phyloP scores from a whole-genome alignment of 2,888 invertebrate genomes.

The Leucoma salicis region DNA sequence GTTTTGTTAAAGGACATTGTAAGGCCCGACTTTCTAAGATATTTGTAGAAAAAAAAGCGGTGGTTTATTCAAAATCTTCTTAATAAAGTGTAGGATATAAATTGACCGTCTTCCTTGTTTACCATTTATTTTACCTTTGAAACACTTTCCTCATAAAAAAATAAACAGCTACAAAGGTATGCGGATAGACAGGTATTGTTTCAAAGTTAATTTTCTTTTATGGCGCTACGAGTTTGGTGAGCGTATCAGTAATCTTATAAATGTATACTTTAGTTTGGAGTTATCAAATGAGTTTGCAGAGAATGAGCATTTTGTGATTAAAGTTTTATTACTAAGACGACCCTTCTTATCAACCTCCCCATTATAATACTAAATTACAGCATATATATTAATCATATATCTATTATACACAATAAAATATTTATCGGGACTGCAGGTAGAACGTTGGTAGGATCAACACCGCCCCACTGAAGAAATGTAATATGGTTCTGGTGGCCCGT shows the following conservation, averaged over 20 bases:
- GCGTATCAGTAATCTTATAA: neutral
- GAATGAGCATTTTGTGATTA: too few species aligned
- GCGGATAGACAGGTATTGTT: slow-evolving; percentile 12
- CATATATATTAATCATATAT: too few species aligned
- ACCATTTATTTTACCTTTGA: slow-evolving; percentile 19
- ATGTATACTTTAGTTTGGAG: neutral
- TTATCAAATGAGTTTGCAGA: neutral
- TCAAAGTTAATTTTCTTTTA: slow-evolving; percentile 23
- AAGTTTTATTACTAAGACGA: too few species aligned
- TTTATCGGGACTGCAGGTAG: too few species aligned
- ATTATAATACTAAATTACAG: too few species aligned
- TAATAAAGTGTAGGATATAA: slow-evolving; percentile 29
- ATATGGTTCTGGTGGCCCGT: too few species aligned
- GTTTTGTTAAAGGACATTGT: slow-evolving; percentile 26
- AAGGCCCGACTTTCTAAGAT: slow-evolving; percentile 19
- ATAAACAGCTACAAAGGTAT: slow-evolving; percentile 16
- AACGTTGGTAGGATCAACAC: too few species aligned
- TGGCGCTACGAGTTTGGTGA: slow-evolving; percentile 5
- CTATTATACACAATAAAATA: too few species aligned
- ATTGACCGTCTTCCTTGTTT: slow-evolving; percentile 19
- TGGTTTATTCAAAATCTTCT: slow-evolving; percentile 18
- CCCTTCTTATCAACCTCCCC: too few species aligned
- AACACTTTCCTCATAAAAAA: slow-evolving; percentile 15
- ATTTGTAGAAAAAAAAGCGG: slow-evolving; percentile 17
- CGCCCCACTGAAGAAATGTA: too few species aligned